Base-by-base conservation (phyloP, 53 echinoderm and acorn worm species). In the Holothuria leucospilota region DNA sequence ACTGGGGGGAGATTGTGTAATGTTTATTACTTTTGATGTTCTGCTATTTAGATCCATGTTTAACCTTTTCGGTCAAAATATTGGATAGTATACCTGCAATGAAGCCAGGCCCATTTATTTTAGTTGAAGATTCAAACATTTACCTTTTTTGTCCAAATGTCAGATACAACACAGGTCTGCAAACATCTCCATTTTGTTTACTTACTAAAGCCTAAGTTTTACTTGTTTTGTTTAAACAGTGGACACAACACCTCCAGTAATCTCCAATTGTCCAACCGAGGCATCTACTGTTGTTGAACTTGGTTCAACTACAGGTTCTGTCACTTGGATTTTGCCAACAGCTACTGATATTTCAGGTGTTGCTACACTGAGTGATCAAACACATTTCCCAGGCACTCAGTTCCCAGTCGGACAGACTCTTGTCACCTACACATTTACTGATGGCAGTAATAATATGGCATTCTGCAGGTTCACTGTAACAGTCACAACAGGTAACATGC, bases 341-440 rank as follows among this genome's bases (percentile, higher is more conserved):
- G 91, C 93, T 25, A 77, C 89, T 1, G 96, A 96, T 67, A 53
- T 84, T 27, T 91, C 89, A 21, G 77, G 82, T 4, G 58, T 80
- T 7, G 26, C 87, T 7, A 60, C 18, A 2, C 62, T 92, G 20
- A 40, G 24, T 51, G 75, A 20, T 27, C 67, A 81, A 65, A 82
- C 82, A 39, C 82, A 82, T 63, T 66, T 15, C 16, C 89, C 92
- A 25, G 87, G 85, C 7, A 16, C 29, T 16, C 56, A 56, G 27
- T 92, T 92, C 51, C 69, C 63, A 7, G 20, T 83, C 0, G 89
- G 89, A 42, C 74, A 62, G 61, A 88, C 92, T 20, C 56, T 77
- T 21, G 91, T 95, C 18, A 89, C 77, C 24, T 93, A 93, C 59
- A 89, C 90, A 4, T 93, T 91, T 26, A 74, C 59, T 13, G 95